Evolutionary conservation across 2,797 vertebrate genomes (phyloP), one percentile per base, ranked within the genome.

Genomic region (Odontamblyopus lacepedii): DNA sequence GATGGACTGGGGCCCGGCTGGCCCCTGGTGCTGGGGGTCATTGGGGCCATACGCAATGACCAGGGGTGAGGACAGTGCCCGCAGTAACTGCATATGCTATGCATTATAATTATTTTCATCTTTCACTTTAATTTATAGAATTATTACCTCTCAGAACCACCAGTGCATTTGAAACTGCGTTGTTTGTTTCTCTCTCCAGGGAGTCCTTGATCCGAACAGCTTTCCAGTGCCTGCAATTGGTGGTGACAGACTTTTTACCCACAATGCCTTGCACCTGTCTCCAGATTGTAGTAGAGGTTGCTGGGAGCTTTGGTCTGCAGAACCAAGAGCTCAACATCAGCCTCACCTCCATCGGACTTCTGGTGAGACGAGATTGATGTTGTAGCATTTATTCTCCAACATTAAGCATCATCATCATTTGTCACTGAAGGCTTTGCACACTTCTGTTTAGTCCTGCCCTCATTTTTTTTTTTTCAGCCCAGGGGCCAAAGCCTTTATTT

Each of bases 271-370:
- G 97, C 88, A 96, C 94, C 70, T 99, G 98, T 92, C 96, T 99
- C 69, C 97, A 99, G 91, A 97, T 99, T 77, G 98, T 99, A 77
- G 98, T 99, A 87, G 97, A 98, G 87, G 98, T 99, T 84, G 98
- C 98, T 38, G 96, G 98, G 85, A 99, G 97, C 91, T 99, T 99
- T 85, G 98, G 98, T 69, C 95, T 99, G 86, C 98, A 99, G 90
- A 99, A 99, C 91, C 98, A 99, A 91, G 98, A 99, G 84, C 94
- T 99, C 78, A 99, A 99, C 88, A 99, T 99, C 92, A 99, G 98
- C 88, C 94, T 99, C 89, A 99, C 98, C 63, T 99, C 98, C 76
- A 99, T 99, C 69, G 98, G 98, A 75, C 94, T 99, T 56, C 91
- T 99, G 95, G 98, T 99, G 79, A 94, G 92, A 60, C 3, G 12